phyloP scores from a whole-genome alignment of 2,888 invertebrate species.

The Thymelicus sylvestris region DNA sequence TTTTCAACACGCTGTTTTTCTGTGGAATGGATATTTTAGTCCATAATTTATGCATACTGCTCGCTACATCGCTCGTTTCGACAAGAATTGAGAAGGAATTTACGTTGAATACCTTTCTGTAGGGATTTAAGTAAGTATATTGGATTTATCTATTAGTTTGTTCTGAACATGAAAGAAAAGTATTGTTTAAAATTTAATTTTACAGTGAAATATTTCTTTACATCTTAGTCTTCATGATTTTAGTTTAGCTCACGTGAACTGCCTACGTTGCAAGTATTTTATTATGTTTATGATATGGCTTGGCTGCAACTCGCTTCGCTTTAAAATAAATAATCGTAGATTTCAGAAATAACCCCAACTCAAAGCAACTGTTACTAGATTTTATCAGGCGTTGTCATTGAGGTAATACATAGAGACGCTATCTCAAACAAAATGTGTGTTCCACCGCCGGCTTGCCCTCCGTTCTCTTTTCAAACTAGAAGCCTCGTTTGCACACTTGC shows the following conservation, averaged over 20 bases:
- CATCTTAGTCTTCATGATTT: not conserved
- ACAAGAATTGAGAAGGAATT: not conserved
- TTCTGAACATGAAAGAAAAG: not conserved
- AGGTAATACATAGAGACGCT: too few relatives aligned
- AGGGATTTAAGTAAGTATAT: not conserved
- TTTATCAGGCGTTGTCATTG: too few relatives aligned
- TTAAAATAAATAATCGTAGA: too few relatives aligned
- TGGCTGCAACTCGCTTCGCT: too few relatives aligned
- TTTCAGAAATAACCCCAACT: too few relatives aligned
- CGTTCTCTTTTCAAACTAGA: too few relatives aligned
- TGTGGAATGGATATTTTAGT: not conserved
- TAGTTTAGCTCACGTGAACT: not conserved
- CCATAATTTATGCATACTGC: not conserved
- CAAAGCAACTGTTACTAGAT: too few relatives aligned
- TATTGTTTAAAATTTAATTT: not conserved
- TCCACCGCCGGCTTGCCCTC: too few relatives aligned
- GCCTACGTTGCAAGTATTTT: not conserved
- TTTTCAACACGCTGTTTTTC: conserved; percentile 1
- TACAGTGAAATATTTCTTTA: not conserved
- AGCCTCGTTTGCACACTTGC: too few relatives aligned
- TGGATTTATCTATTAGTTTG: not conserved
- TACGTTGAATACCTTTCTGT: not conserved
- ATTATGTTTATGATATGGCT: too few relatives aligned
- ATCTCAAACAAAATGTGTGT: too few relatives aligned
- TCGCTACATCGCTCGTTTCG: not conserved